phyloP scores from a whole-genome alignment of 2,888 invertebrate genomes.

The Diploptera punctata region DNA sequence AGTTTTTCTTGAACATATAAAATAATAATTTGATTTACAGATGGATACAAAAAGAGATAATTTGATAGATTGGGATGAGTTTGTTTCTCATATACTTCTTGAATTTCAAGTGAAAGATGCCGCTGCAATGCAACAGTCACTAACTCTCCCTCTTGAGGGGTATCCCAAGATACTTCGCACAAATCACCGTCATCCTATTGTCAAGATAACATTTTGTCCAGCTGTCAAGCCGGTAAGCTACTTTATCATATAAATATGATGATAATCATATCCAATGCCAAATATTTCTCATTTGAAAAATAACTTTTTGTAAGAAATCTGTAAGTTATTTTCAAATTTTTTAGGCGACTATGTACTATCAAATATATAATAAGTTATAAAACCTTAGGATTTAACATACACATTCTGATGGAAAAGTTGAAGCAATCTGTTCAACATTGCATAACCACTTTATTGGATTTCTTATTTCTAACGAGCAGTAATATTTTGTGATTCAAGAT shows the following conservation, averaged over 20 bases:
- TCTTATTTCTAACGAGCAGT: no score
- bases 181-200: conserved; percentile 73
- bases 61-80: conserved; percentile 70
- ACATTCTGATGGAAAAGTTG: no score
- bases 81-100: conserved; percentile 76
- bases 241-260: conserved; percentile 22
- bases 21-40: background rate
- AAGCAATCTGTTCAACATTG: no score
- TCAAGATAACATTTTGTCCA: conserved; percentile 67
- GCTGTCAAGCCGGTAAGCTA: conserved; percentile 61
- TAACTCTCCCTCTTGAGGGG: conserved; percentile 68
- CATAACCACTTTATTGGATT: no score
- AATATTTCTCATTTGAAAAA: no score
- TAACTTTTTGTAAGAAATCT: no score
- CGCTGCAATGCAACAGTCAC: conserved; percentile 64
- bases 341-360: no score
- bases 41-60: conserved; percentile 27
- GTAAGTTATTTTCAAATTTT: no score
- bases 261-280: no score
- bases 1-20: background rate
- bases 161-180: conserved; percentile 65
- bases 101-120: conserved; percentile 73
- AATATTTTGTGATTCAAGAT: no score
- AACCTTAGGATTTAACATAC: no score
- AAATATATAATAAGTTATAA: no score